Percentiles rank a stretch among this genome's conserved stretches.
Evolutionary conservation across 2,113 vertebrate genomes (phyloP).

Genomic region (Haemorhous mexicanus): DNA sequence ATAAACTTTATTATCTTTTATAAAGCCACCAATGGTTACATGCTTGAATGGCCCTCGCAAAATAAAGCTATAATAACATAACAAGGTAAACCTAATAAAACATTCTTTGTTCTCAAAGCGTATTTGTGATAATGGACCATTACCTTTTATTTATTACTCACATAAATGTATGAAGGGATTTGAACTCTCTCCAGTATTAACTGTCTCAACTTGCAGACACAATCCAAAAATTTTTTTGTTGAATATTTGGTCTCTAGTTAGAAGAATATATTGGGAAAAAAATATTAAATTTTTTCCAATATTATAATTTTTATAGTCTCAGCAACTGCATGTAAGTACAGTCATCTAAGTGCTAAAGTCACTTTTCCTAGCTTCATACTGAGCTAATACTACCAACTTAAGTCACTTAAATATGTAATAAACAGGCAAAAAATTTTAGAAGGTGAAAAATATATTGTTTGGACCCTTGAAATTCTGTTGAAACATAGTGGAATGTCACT

Average conservation of each 20-base stretch:
- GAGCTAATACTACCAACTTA: not conserved
- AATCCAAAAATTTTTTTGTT: not conserved
- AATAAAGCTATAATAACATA: constrained; percentile 53
- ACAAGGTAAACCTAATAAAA: constrained; percentile 70
- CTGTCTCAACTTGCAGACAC: not conserved
- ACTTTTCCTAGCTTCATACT: not conserved
- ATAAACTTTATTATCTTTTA: constrained; percentile 71
- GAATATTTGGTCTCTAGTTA: not conserved
- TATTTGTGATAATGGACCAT: constrained; percentile 51
- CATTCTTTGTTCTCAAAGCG: constrained; percentile 61
- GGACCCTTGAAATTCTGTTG: not conserved
- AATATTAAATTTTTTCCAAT: not conserved
- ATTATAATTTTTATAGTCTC: not conserved
- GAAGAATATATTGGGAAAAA: not conserved
- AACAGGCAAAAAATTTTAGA: not conserved
- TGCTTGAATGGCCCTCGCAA: constrained; percentile 40
- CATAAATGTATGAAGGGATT: constrained; percentile 44
- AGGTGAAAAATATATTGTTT: not conserved
- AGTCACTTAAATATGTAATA: not conserved
- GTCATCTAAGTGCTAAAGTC: not conserved
- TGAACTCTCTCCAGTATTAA: not conserved
- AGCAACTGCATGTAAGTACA: not conserved
- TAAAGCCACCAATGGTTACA: constrained; percentile 41
- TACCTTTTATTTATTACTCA: constrained; percentile 68
- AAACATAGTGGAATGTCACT: not conserved